These are phyloP conservation scores for Azemiops feae DNA, from an alignment of 2,113 vertebrate species.

Conservation along the genomic window DNA sequence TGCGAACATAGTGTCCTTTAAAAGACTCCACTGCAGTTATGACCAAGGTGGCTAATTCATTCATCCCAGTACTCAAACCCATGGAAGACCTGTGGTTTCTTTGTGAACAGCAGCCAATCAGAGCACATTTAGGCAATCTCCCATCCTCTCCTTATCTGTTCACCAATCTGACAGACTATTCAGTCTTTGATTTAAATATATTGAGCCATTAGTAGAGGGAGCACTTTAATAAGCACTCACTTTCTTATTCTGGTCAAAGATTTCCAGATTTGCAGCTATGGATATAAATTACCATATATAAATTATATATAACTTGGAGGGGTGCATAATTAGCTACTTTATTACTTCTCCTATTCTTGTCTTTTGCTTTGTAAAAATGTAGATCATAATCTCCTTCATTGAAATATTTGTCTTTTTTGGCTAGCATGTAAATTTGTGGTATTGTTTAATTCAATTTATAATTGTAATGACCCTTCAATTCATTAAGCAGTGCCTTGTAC, in stretches of 20 bases:
- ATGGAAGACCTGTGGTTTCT: neutral
- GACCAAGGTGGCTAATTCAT: neutral
- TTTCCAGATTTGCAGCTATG: neutral
- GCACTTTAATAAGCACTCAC: neutral
- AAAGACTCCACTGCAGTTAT: neutral
- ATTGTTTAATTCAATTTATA: neutral
- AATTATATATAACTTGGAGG: neutral
- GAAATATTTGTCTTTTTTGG: neutral
- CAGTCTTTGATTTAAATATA: neutral
- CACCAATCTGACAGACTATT: neutral
- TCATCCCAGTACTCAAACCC: neutral
- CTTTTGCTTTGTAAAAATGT: neutral
- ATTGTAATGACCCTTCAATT: neutral
- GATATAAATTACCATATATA: neutral
- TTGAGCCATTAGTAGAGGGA: neutral
- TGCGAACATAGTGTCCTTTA: neutral
- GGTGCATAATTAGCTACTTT: neutral
- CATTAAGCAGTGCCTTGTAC: neutral
- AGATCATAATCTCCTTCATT: neutral
- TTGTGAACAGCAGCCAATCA: neutral
- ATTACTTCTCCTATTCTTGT: neutral
- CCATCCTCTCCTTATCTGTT: neutral
- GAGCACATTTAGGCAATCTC: neutral
- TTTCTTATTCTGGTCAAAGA: neutral
- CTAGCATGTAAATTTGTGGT: no score